A percentile compares a stretch with the other conserved stretches of the same genome.
These are phyloP conservation scores for Motacilla alba DNA, from an alignment of 2,113 vertebrate genomes.

Conservation along the genomic window DNA sequence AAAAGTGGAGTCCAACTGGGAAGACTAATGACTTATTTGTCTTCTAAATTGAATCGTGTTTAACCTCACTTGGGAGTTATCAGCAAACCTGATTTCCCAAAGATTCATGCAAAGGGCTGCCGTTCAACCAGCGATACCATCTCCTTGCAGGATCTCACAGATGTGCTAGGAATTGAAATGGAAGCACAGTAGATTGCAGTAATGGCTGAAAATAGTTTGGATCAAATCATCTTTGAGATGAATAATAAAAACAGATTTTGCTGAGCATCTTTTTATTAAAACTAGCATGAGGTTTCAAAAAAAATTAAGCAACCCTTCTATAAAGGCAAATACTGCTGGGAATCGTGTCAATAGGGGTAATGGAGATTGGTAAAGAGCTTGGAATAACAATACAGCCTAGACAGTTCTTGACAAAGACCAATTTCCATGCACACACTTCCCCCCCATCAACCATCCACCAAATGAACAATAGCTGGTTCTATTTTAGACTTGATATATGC, in stretches of 20 bases:
- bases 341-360: neutral
- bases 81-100: neutral
- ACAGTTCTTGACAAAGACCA: neutral
- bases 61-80: neutral
- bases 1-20: neutral
- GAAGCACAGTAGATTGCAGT: neutral
- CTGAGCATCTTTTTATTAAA: neutral
- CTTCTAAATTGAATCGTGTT: neutral
- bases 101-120: neutral
- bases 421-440: neutral
- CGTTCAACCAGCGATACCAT: neutral
- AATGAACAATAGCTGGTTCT: neutral
- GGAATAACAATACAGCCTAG: neutral
- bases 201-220: neutral
- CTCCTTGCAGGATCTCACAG: neutral
- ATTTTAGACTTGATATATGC: neutral
- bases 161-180: neutral
- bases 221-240: neutral
- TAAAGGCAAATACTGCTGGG: neutral
- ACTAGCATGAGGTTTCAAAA: neutral
- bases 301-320: neutral
- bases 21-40: neutral
- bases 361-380: neutral
- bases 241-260: neutral
- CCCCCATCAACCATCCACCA: neutral